Evolutionary conservation across 2,888 invertebrate species (phyloP).

Genomic region (Diachrysia chrysitis): DNA sequence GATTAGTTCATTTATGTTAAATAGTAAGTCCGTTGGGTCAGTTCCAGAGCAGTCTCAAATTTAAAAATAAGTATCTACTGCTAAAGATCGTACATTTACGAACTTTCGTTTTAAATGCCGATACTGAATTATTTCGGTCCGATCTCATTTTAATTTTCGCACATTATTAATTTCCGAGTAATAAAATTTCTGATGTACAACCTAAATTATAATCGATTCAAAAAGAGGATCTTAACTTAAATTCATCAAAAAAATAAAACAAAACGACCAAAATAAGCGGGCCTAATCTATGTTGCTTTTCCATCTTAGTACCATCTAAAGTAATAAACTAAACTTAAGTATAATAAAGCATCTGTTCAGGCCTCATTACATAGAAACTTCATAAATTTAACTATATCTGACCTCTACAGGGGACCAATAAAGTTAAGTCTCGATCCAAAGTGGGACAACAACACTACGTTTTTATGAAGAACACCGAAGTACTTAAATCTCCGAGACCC

Average conservation of each 20-base stretch:
- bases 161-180: background rate
- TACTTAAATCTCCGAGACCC: conserved; percentile 55
- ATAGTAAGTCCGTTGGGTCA: conserved; percentile 1
- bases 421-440: conserved; percentile 7
- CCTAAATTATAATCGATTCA: background rate
- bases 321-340: background rate
- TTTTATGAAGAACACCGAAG: conserved; percentile 33
- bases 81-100: conserved; percentile 4
- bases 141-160: too few species aligned
- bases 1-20: background rate
- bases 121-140: background rate
- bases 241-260: background rate
- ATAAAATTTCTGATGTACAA: background rate
- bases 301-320: conserved; percentile 1
- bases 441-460: conserved; percentile 24
- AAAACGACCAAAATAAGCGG: background rate
- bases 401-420: conserved; percentile 4
- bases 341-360: conserved; percentile 2
- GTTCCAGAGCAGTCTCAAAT: background rate
- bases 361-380: conserved; percentile 5
- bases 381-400: background rate
- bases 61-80: too few species aligned
- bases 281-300: background rate
- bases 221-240: background rate
- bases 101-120: background rate